A percentile compares a stretch with the other conserved stretches of the same genome.
phyloP scores from a whole-genome alignment of 2,113 vertebrate species.

The Orycteropus afer region DNA sequence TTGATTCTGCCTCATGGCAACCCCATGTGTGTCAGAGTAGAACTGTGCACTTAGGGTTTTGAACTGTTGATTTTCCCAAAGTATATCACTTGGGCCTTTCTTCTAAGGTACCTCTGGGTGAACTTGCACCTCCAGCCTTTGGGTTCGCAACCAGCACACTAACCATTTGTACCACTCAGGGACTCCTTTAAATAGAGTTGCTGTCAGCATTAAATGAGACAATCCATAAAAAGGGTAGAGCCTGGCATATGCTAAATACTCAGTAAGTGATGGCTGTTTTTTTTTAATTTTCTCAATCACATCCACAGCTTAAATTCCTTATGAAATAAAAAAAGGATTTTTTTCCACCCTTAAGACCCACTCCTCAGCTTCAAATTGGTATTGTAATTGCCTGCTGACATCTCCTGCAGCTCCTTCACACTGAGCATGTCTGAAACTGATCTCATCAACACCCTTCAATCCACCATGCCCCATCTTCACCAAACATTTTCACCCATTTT shows the following conservation, averaged over 20 bases:
- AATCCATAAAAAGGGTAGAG: background rate
- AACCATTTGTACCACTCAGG: too few species aligned
- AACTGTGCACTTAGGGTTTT: background rate
- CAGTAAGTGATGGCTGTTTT: background rate
- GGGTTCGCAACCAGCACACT: background rate
- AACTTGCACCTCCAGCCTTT: too few species aligned
- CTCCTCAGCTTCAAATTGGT: background rate
- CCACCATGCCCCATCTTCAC: background rate
- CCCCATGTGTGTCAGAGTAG: background rate
- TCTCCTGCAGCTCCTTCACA: background rate
- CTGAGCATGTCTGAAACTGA: background rate
- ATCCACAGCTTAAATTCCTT: background rate
- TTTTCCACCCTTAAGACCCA: background rate
- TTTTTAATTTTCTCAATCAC: background rate
- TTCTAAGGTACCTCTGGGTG: background rate
- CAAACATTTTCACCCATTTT: background rate
- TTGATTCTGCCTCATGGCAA: background rate
- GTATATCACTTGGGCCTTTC: background rate
- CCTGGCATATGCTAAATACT: background rate
- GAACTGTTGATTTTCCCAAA: background rate
- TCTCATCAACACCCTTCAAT: background rate
- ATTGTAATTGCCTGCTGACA: background rate
- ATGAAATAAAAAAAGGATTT: background rate
- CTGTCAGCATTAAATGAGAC: background rate
- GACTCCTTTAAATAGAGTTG: conserved; percentile 16